A percentile compares a stretch with the other conserved stretches of the same genome.
These are phyloP conservation scores for Hypena proboscidalis DNA, from an alignment of 2,888 invertebrate species.

Conservation along the genomic window DNA sequence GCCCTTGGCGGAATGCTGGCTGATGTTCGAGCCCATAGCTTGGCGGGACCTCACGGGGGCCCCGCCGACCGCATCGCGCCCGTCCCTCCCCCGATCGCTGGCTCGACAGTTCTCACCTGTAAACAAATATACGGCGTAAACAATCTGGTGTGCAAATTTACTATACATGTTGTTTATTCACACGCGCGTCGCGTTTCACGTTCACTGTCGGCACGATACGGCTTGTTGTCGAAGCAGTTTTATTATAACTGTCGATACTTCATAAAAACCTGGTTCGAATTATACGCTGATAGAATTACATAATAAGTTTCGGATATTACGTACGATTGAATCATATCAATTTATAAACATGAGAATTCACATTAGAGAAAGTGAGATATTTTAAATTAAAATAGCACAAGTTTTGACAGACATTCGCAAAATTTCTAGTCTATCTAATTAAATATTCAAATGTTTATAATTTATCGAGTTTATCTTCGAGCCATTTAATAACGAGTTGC, in stretches of 20 bases:
- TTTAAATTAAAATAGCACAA: constrained; percentile 12
- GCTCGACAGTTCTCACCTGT: constrained; percentile 58
- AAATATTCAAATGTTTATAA: constrained; percentile 22
- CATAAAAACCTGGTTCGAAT: too few relatives aligned
- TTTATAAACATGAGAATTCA: too few relatives aligned
- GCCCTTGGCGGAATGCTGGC: constrained; percentile 90
- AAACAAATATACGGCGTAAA: constrained; percentile 26
- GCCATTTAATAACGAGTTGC: constrained; percentile 11
- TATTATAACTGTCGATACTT: too few relatives aligned
- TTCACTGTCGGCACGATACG: too few relatives aligned
- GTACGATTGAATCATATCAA: constrained; percentile 4
- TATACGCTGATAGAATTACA: too few relatives aligned
- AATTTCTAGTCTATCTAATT: constrained; percentile 19
- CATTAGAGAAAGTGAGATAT: constrained; percentile 26
- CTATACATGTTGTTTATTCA: too few relatives aligned
- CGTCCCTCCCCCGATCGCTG: constrained; percentile 51
- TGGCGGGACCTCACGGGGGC: constrained; percentile 80
- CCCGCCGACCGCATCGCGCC: constrained; percentile 76
- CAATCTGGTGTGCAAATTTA: too few relatives aligned
- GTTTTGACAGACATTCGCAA: constrained; percentile 22
- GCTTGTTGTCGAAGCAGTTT: too few relatives aligned
- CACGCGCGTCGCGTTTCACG: too few relatives aligned
- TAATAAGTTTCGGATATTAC: too few relatives aligned
- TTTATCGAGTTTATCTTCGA: constrained; percentile 24
- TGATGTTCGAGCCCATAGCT: constrained; percentile 92